Conservation (phyloP, 2,113 vertebrate genomes). For the Larimichthys polyactis region DNA sequence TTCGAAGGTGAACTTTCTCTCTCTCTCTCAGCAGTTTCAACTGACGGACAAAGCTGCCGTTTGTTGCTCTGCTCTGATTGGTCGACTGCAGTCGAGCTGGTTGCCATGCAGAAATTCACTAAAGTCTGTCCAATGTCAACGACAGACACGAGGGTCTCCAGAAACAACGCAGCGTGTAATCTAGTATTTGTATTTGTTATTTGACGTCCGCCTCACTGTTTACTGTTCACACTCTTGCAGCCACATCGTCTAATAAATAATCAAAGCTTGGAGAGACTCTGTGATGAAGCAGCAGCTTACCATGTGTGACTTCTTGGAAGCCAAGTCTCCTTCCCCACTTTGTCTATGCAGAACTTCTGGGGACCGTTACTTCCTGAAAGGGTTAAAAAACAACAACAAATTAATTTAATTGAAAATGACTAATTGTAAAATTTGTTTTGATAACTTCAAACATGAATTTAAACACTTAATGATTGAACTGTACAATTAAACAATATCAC, state of each 20-base stretch:
- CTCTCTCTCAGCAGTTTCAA: too few species aligned
- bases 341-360: constrained; percentile 99
- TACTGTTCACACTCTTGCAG: too few species aligned
- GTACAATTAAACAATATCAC: background rate
- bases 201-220: too few species aligned
- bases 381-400: background rate
- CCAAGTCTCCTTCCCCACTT: constrained; percentile 99
- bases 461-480: background rate
- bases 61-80: too few species aligned
- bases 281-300: constrained; percentile 79
- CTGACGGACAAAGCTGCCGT: too few species aligned
- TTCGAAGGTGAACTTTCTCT: too few species aligned
- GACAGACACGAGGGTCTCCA: too few species aligned
- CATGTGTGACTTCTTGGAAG: constrained; percentile 98
- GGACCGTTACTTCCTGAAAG: constrained; percentile 94
- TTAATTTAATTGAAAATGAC: background rate
- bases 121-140: too few species aligned
- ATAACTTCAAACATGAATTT: background rate
- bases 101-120: too few species aligned
- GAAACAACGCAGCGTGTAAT: too few species aligned
- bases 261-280: background rate
- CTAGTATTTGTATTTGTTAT: too few species aligned
- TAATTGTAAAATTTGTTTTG: background rate
- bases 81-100: too few species aligned
- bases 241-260: background rate